A percentile compares a stretch with the other conserved stretches of the same genome.
Evolutionary conservation across 1,140 invertebrate genomes (phyloP).

Genomic region (Drosophila simulans): DNA sequence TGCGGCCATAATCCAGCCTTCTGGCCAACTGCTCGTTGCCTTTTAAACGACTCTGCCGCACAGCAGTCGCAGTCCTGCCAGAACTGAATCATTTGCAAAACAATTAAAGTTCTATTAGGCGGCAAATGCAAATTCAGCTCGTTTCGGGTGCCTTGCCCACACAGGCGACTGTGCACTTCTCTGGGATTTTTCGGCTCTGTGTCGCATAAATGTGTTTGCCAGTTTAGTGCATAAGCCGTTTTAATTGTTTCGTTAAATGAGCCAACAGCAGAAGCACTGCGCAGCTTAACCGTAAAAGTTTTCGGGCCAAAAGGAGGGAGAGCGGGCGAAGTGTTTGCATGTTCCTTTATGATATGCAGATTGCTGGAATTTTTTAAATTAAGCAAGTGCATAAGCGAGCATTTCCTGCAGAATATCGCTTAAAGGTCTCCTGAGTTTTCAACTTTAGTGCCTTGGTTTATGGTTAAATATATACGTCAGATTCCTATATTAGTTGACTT

Average conservation of each 20-base stretch:
- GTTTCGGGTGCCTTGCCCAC: constrained; percentile 21
- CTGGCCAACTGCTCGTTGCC: constrained; percentile 33
- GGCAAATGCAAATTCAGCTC: constrained; percentile 71
- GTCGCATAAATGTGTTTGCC: constrained; percentile 62
- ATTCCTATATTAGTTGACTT: too few species aligned
- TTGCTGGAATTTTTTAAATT: constrained; percentile 31
- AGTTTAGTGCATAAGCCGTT: constrained; percentile 72
- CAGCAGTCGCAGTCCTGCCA: not conserved
- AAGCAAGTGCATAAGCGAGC: constrained; percentile 14
- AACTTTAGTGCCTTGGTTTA: not conserved
- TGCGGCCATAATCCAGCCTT: constrained; percentile 8
- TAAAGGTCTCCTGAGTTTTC: not conserved
- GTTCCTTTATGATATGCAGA: constrained; percentile 66
- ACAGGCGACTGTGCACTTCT: constrained; percentile 14
- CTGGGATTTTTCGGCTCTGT: constrained; percentile 47
- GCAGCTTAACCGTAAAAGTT: constrained; percentile 36
- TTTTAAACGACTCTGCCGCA: constrained; percentile 43
- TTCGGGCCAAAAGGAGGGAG: constrained; percentile 6
- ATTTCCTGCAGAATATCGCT: constrained; percentile 20
- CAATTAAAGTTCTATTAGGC: constrained; percentile 82
- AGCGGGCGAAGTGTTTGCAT: constrained; percentile 44
- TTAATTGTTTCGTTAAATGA: constrained; percentile 82
- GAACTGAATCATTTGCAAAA: constrained; percentile 57
- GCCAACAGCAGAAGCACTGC: constrained; percentile 17
- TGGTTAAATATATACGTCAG: not conserved